Percentiles rank a stretch among this genome's conserved stretches.
Conservation (phyloP, 2,888 invertebrate genomes). For the Mythimna lalbum region DNA sequence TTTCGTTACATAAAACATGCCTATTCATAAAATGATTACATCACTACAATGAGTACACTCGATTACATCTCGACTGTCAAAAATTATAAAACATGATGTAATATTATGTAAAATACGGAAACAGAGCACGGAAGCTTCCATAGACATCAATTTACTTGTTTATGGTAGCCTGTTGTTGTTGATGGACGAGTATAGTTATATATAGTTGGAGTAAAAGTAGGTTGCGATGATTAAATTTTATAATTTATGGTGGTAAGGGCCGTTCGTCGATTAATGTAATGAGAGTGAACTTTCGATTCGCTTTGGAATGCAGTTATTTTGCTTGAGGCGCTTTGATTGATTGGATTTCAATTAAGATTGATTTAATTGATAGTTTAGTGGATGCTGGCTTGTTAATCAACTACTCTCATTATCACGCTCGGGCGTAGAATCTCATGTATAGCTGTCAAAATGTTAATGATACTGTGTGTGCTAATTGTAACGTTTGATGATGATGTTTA, state of each 20-base stretch:
- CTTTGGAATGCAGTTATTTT: constrained; percentile 29
- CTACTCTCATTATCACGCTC: constrained; percentile 2
- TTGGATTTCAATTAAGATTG: constrained; percentile 20
- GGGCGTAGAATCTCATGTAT: constrained; percentile 25
- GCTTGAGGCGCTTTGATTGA: constrained; percentile 12
- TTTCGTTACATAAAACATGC: constrained; percentile 42
- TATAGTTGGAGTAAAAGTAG: constrained; percentile 65
- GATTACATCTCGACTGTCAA: constrained; percentile 45
- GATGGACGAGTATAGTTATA: constrained; percentile 26
- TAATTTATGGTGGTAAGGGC: constrained; percentile 50
- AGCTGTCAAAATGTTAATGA: constrained; percentile 10
- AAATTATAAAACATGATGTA: constrained; percentile 42
- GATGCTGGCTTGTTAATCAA: constrained; percentile 1
- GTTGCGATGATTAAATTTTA: constrained; percentile 49
- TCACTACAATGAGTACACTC: constrained; percentile 53
- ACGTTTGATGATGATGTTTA: not conserved
- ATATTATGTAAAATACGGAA: constrained; percentile 59
- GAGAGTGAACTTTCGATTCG: constrained; percentile 52
- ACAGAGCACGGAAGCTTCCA: constrained; percentile 54
- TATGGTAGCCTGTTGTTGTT: constrained; percentile 37
- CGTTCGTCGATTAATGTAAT: constrained; percentile 24
- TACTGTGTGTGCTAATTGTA: not conserved
- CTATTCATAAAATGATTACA: constrained; percentile 44
- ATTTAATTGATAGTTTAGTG: constrained; percentile 17
- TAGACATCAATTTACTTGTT: constrained; percentile 53